These are phyloP conservation scores for Paramisgurnus dabryanus DNA, from an alignment of 2,113 vertebrate genomes.

Conservation along the genomic window DNA sequence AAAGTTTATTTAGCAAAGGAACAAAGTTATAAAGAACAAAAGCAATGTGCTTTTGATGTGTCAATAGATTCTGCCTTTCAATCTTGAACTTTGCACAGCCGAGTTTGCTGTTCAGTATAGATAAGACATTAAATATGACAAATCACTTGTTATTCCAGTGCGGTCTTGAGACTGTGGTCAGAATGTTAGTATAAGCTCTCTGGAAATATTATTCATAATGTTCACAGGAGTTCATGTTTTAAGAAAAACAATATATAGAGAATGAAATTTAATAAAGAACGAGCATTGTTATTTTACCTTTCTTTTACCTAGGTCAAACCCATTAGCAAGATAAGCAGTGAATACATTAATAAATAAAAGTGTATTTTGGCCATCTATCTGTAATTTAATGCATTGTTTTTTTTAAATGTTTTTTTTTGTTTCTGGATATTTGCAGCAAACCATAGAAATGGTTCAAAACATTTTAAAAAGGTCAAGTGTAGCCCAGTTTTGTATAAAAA, in stretches of 20 bases:
- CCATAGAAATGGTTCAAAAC: not conserved
- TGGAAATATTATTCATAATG: not conserved
- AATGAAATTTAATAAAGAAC: not conserved
- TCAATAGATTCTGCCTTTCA: not conserved
- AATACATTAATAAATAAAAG: not conserved
- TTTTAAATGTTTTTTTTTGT: not conserved
- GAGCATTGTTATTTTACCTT: not conserved
- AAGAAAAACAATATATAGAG: not conserved
- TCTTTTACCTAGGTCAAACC: not conserved
- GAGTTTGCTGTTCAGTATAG: conserved; percentile 3
- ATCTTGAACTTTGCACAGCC: conserved; percentile 1
- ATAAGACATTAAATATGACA: conserved; percentile 14
- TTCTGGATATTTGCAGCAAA: not conserved
- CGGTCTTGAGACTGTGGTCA: not conserved
- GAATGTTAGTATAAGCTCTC: not conserved
- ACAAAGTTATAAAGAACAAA: conserved; percentile 1
- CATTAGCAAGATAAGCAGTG: not conserved
- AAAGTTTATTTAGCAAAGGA: conserved; percentile 3
- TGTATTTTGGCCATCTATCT: not conserved
- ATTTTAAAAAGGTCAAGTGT: not conserved
- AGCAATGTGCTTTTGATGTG: not conserved
- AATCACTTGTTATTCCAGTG: conserved; percentile 7
- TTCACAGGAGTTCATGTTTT: not conserved
- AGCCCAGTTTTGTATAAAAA: not conserved
- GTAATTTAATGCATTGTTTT: not conserved